Conservation (phyloP, 2,888 invertebrate genomes). For the Leucoptera coffeella region DNA sequence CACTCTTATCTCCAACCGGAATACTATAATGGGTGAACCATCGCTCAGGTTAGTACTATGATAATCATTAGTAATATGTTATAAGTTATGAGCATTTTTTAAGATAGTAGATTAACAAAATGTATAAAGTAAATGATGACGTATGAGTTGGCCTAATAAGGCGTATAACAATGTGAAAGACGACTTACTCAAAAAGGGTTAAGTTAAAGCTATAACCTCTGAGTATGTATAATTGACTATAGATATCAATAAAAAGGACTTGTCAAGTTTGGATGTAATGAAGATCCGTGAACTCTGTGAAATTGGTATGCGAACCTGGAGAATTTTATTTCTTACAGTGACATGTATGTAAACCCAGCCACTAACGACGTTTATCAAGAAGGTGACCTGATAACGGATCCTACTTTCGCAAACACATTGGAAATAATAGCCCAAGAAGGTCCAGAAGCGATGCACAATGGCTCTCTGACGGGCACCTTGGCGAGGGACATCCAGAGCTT, state of each 20-base stretch:
- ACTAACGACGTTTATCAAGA: constrained; percentile 55
- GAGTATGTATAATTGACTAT: no score
- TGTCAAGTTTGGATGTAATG: no score
- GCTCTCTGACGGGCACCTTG: constrained; percentile 59
- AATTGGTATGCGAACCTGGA: no score
- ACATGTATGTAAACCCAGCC: constrained; percentile 55
- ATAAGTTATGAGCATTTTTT: background rate
- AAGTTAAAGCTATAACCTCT: no score
- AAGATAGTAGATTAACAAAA: background rate
- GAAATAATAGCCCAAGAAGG: constrained; percentile 62
- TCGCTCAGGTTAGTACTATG: constrained; percentile 40
- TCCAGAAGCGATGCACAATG: constrained; percentile 68
- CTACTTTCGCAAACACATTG: constrained; percentile 64
- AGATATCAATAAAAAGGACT: no score
- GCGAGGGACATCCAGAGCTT: constrained; percentile 60
- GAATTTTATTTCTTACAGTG: no score
- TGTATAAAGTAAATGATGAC: no score
- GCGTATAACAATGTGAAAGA: no score
- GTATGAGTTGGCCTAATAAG: no score
- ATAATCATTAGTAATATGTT: no score
- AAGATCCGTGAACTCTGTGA: no score
- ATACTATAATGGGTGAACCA: constrained; percentile 50
- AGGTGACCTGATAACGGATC: constrained; percentile 61
- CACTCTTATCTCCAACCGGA: constrained; percentile 42
- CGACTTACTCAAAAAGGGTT: no score